Evolutionary conservation across 2,888 invertebrate species (phyloP).

Genomic region (Macaria notata): DNA sequence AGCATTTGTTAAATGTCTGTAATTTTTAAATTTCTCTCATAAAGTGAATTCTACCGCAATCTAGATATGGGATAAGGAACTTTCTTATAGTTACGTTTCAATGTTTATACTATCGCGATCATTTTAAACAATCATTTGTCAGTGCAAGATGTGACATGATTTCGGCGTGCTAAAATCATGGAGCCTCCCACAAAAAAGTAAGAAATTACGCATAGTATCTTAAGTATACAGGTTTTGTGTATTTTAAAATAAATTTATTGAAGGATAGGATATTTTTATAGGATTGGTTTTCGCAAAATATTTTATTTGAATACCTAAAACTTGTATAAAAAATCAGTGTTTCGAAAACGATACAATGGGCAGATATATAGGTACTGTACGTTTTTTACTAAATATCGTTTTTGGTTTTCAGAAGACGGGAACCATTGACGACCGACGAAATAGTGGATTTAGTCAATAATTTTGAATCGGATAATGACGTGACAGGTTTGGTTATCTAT

Average conservation of each 20-base stretch:
- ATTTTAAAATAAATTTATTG: too few species aligned
- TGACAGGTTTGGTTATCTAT: conserved; percentile 1
- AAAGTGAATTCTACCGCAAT: too few species aligned
- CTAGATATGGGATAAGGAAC: neutral
- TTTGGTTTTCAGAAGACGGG: conserved; percentile 2
- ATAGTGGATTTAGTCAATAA: conserved; percentile 4
- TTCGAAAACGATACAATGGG: conserved; percentile 4
- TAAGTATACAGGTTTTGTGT: too few species aligned
- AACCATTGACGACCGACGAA: conserved; percentile 5
- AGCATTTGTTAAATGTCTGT: too few species aligned
- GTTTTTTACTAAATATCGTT: too few species aligned
- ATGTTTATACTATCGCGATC: conserved; percentile 3
- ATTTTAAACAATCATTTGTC: conserved; percentile 1
- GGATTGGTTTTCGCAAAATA: neutral
- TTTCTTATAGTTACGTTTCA: conserved; percentile 3
- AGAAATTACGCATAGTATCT: too few species aligned
- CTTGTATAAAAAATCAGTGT: conserved; percentile 4
- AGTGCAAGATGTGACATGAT: conserved; percentile 7
- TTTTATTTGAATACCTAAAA: conserved; percentile 6
- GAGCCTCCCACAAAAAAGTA: neutral
- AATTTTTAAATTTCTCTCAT: too few species aligned
- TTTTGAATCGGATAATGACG: conserved; percentile 3
- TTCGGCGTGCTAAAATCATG: conserved; percentile 7
- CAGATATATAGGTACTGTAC: too few species aligned
- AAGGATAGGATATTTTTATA: too few species aligned